Evolutionary conservation across 2,797 vertebrate species (phyloP).

Genomic region (Microctenopoma stevenorrisi): DNA sequence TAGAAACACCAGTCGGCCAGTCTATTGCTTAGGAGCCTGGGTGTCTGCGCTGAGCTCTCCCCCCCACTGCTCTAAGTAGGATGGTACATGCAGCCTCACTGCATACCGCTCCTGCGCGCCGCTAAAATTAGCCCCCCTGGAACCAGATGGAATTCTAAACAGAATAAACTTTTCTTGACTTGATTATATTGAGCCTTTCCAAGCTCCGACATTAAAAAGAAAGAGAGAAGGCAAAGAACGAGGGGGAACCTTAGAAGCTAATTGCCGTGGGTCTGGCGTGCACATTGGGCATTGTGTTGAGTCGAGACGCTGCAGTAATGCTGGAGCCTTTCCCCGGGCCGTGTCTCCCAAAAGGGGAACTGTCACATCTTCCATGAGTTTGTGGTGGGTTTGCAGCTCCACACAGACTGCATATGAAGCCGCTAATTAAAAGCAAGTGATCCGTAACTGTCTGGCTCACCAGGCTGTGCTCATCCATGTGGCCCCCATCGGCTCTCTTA

Average conservation of each 20-base stretch:
- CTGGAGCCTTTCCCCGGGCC: constrained; percentile 69
- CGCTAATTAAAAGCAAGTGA: constrained; percentile 82
- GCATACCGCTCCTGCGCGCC: constrained; percentile 70
- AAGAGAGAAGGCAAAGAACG: constrained; percentile 73
- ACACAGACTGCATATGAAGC: constrained; percentile 74
- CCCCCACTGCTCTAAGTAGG: constrained; percentile 73
- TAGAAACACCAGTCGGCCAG: constrained; percentile 81
- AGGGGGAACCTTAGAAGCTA: constrained; percentile 81
- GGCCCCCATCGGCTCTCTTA: constrained; percentile 59
- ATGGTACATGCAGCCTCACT: constrained; percentile 84
- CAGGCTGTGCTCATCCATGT: constrained; percentile 75
- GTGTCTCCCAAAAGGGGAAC: constrained; percentile 67
- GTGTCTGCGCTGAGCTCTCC: constrained; percentile 78
- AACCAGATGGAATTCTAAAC: constrained; percentile 84
- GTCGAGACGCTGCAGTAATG: constrained; percentile 71
- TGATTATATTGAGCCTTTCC: constrained; percentile 86
- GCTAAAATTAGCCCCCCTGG: constrained; percentile 84
- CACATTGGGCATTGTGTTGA: constrained; percentile 82
- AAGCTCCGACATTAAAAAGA: constrained; percentile 81
- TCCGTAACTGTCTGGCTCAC: constrained; percentile 78
- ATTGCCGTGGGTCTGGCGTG: constrained; percentile 81
- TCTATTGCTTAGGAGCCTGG: constrained; percentile 84
- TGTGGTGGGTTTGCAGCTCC: constrained; percentile 76
- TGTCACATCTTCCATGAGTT: constrained; percentile 79
- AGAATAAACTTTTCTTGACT: constrained; percentile 86